phyloP scores from a whole-genome alignment of 1,140 invertebrate species.

The Octopus bimaculoides region DNA sequence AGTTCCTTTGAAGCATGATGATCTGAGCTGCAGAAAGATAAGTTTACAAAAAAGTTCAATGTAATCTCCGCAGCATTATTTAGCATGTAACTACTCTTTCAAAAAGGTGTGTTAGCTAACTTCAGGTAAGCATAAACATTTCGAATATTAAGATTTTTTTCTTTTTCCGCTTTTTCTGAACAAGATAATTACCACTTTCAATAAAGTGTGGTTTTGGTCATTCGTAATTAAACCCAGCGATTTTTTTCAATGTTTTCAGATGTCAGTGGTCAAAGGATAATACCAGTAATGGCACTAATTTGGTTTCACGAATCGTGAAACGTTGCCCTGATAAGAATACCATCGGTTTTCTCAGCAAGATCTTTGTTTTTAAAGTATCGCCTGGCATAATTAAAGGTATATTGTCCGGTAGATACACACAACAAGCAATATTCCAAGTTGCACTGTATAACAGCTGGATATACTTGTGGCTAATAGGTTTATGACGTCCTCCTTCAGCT shows the following conservation, averaged over 20 bases:
- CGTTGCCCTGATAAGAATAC: conserved; percentile 85
- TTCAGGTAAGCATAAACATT: no score
- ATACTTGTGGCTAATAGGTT: conserved; percentile 75
- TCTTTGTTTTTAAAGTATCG: conserved; percentile 71
- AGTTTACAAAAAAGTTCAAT: no score
- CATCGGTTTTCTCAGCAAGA: conserved; percentile 79
- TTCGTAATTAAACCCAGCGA: conserved; percentile 43
- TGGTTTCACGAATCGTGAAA: conserved; percentile 85
- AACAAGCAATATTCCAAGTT: conserved; percentile 85
- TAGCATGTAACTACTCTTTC: no score
- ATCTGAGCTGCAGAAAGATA: no score
- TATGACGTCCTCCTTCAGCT: conserved; percentile 79
- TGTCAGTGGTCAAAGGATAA: conserved; percentile 61
- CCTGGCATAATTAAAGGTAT: conserved; percentile 92
- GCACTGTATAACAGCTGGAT: conserved; percentile 85
- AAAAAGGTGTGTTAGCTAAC: no score
- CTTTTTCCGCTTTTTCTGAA: conserved; percentile 17
- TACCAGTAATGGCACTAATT: conserved; percentile 84
- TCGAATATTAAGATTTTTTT: not conserved
- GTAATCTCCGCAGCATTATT: no score
- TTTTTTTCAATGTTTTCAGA: conserved; percentile 16
- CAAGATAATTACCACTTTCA: conserved; percentile 32
- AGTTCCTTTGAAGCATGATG: not conserved
- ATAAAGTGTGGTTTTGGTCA: conserved; percentile 26
- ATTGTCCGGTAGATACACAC: conserved; percentile 65